These are phyloP conservation scores for Folsomia manolachei DNA, from an alignment of 2,888 invertebrate genomes.

Conservation along the genomic window DNA sequence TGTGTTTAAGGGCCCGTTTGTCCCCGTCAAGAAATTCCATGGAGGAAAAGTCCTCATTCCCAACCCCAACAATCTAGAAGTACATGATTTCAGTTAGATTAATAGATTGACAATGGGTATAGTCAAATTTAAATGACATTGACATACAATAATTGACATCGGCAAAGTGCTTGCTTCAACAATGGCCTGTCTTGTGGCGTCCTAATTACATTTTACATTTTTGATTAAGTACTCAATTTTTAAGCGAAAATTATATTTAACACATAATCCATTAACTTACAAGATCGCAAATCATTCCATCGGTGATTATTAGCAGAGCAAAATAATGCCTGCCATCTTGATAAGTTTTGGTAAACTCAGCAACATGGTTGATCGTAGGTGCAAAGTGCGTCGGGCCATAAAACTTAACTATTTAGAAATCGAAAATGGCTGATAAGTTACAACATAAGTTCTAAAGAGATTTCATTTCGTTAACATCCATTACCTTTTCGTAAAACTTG, in stretches of 20 bases:
- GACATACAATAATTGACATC: conserved; percentile 60
- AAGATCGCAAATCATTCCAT: conserved; percentile 58
- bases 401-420: conserved; percentile 24
- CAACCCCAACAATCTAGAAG: conserved; percentile 63
- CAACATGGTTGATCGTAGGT: conserved; percentile 59
- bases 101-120: too few relatives aligned
- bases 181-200: conserved; percentile 52
- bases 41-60: conserved; percentile 62
- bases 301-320: conserved; percentile 63
- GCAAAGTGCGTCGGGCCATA: conserved; percentile 62
- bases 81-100: too few relatives aligned
- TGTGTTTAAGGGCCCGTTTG: conserved; percentile 53
- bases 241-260: conserved; percentile 4
- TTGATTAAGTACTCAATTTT: too few relatives aligned
- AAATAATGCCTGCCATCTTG: conserved; percentile 60
- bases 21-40: conserved; percentile 65
- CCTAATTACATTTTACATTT: conserved; percentile 30
- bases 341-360: conserved; percentile 56
- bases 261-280: not conserved
- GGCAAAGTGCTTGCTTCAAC: conserved; percentile 55
- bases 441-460: too few relatives aligned
- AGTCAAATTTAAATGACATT: too few relatives aligned
- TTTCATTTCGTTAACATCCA: too few relatives aligned
- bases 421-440: not conserved
- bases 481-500: conserved; percentile 54